Base-by-base conservation (phyloP, 2,888 invertebrate species). In the Nymphalis c-album region DNA sequence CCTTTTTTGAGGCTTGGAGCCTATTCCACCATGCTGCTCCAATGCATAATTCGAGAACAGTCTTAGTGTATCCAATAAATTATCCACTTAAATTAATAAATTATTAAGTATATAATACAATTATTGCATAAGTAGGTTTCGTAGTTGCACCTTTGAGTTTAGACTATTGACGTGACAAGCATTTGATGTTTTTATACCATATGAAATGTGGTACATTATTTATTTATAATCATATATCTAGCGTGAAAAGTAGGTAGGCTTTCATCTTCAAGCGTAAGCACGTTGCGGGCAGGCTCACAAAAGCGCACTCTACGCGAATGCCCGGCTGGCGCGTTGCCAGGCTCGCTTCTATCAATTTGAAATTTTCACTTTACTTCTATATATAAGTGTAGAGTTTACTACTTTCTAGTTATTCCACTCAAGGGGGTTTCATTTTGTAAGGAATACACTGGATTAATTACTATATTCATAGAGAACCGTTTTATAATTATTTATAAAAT, bases 261-360 rank as follows among this genome's bases (percentile, higher is more conserved):
- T 83, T 84, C 78, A 80, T 76, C 74, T 80, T 76, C 71, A 77
- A 70, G 78, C 75, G 71, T 76, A 76, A 77, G 77, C 75, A 73
- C 74, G 71, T 71, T 74, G 77, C 72, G 74, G 76, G 75, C 73
- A 71, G 76, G 74, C 76, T 70, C 73, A 80, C 83, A 84, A 84
- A 85, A 84, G 83, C 80, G 75, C 83, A 78, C 85, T 82, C 78
- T 65, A 77, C 71, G 73, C 74, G 75, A 76, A 79, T 78, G 78
- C 75, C 76, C 77, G 74, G 65, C 79, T 86, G 86, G 86, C 85
- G 68, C 46, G 5, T 46, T 57, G 84, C 86, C 86, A 86, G 77
- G 75, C 40, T 57, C 57, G 57, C 57, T 78, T 78, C 78, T 83
- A 79, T 82, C 81, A 83, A 81, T 84, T 84, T 82, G 80, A 78